Evolutionary conservation across 2,888 invertebrate genomes (phyloP).

Genomic region (Campoplex nolae): DNA sequence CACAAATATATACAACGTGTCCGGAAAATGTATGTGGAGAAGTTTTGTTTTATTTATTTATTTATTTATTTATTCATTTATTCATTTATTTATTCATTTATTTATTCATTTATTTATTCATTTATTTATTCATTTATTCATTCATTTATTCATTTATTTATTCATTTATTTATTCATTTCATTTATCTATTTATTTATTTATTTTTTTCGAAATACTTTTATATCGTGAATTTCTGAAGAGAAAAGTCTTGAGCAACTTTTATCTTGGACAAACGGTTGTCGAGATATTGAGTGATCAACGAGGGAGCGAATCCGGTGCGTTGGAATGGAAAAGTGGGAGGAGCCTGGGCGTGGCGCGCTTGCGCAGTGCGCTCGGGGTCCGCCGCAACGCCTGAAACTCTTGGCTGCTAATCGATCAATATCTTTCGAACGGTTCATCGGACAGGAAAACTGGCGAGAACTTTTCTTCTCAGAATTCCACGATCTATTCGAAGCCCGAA

Average conservation of each 20-base stretch:
- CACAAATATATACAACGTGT: slow-evolving; percentile 20
- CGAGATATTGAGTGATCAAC: neutral
- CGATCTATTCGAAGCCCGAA: neutral
- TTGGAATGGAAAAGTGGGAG: neutral
- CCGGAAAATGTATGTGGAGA: neutral
- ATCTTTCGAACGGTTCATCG: neutral
- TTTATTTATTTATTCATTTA: too few species aligned
- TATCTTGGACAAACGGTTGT: neutral
- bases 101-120: too few species aligned
- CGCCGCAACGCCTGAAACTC: neutral
- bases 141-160: too few species aligned
- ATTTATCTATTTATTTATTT: too few species aligned
- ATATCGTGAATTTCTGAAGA: neutral
- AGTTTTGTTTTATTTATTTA: too few species aligned
- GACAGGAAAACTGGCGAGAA: neutral
- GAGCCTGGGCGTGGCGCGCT: neutral
- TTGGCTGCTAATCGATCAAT: neutral
- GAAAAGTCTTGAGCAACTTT: neutral
- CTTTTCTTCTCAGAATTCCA: neutral
- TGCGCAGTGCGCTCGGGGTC: neutral
- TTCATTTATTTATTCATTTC: too few species aligned
- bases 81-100: too few species aligned
- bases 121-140: too few species aligned
- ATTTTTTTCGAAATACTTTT: neutral
- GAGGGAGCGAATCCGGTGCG: neutral